These are phyloP conservation scores for Ommatoiulus sabulosus DNA, from an alignment of 2,888 invertebrate species.

Conservation along the genomic window DNA sequence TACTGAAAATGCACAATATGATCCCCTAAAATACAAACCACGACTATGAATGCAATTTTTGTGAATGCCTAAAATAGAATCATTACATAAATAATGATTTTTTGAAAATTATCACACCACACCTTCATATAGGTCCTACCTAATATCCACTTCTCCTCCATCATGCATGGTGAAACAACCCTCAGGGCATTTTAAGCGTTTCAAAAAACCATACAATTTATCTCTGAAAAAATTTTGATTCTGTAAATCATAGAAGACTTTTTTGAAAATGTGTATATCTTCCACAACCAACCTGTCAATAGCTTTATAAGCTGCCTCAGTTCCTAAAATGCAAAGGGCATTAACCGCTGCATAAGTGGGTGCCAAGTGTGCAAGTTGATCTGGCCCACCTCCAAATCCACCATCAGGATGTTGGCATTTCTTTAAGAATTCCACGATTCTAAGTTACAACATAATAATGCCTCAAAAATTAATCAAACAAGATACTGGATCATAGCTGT, in stretches of 20 bases:
- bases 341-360: slow-evolving; percentile 98
- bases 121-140: slow-evolving; percentile 62
- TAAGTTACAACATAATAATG: slow-evolving; percentile 47
- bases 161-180: slow-evolving; percentile 94
- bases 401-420: slow-evolving; percentile 83
- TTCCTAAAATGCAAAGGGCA: slow-evolving; percentile 89
- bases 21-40: slow-evolving; percentile 76
- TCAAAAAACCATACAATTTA: slow-evolving; percentile 81
- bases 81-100: background rate
- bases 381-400: slow-evolving; percentile 86
- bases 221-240: slow-evolving; percentile 68
- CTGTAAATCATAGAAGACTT: no score
- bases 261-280: no score
- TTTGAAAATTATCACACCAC: no score
- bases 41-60: background rate
- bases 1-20: slow-evolving; percentile 95
- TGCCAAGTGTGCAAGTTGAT: slow-evolving; percentile 92
- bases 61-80: slow-evolving; percentile 47
- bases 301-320: slow-evolving; percentile 85
- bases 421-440: slow-evolving; percentile 57
- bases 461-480: background rate
- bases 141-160: slow-evolving; percentile 92
- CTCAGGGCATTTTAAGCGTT: slow-evolving; percentile 80
- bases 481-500: no score
- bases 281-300: slow-evolving; percentile 79